These are phyloP conservation scores for Dryadula phaetusa DNA, from an alignment of 2,888 invertebrate genomes.

Conservation along the genomic window DNA sequence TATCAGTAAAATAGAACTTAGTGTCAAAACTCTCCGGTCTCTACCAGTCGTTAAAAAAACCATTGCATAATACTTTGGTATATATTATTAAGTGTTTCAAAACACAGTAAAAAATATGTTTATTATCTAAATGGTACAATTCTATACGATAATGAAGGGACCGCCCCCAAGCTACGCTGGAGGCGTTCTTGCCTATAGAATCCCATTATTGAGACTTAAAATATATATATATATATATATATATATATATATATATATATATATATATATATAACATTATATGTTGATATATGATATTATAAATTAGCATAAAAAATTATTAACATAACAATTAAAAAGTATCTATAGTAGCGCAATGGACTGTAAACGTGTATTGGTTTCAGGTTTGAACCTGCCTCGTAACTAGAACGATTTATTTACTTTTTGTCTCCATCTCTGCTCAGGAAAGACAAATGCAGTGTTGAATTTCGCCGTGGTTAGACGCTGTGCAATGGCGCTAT, in stretches of 20 bases:
- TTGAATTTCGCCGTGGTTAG: too few species aligned
- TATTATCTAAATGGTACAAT: slow-evolving; percentile 17
- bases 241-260: background rate
- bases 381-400: too few species aligned
- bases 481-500: too few species aligned
- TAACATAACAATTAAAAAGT: too few species aligned
- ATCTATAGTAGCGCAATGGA: too few species aligned
- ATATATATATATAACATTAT: background rate
- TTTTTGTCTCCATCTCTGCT: too few species aligned
- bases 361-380: too few species aligned
- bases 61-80: background rate
- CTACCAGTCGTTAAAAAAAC: background rate
- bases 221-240: background rate
- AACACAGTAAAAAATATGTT: background rate
- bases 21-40: background rate
- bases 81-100: background rate
- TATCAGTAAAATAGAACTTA: too few species aligned
- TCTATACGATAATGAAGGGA: slow-evolving; percentile 11
- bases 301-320: too few species aligned
- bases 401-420: too few species aligned
- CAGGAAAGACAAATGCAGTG: too few species aligned
- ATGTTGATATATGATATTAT: too few species aligned
- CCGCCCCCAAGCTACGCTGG: slow-evolving; percentile 9
- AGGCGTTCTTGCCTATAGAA: background rate
- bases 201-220: background rate